These are phyloP conservation scores for Melanostoma mellinum DNA, from an alignment of 2,888 invertebrate genomes.

Conservation along the genomic window DNA sequence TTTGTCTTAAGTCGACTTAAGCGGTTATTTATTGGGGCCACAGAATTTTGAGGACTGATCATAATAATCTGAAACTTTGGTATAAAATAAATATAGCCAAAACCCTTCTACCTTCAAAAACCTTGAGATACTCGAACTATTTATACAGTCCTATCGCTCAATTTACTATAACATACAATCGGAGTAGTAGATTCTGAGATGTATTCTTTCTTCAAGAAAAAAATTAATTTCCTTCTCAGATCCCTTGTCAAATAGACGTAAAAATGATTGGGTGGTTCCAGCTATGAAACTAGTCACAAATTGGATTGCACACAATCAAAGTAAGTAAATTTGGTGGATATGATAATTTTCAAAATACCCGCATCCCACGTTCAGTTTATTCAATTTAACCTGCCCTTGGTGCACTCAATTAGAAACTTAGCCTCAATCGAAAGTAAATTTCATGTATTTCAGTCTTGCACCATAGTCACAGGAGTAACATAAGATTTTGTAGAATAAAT, in stretches of 20 bases:
- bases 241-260: background rate
- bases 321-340: conserved; percentile 22
- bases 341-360: background rate
- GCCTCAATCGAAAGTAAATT: conserved; percentile 11
- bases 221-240: background rate
- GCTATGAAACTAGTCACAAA: conserved; percentile 53
- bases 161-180: too few relatives aligned
- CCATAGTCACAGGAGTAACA: conserved; percentile 14
- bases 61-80: too few relatives aligned
- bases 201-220: background rate
- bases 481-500: conserved; percentile 38
- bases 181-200: too few relatives aligned
- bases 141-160: too few relatives aligned
- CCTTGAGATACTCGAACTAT: too few relatives aligned
- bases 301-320: conserved; percentile 1
- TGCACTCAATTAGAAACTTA: conserved; percentile 25
- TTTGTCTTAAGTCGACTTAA: too few relatives aligned
- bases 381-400: conserved; percentile 54
- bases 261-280: conserved; percentile 48
- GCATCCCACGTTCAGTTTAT: conserved; percentile 32
- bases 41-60: too few relatives aligned
- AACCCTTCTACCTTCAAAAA: too few relatives aligned
- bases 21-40: too few relatives aligned
- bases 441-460: background rate
- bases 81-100: too few relatives aligned